A percentile compares a stretch with the other conserved stretches of the same genome.
Conservation (phyloP, 1,140 invertebrate genomes). For the Spodoptera litura region DNA sequence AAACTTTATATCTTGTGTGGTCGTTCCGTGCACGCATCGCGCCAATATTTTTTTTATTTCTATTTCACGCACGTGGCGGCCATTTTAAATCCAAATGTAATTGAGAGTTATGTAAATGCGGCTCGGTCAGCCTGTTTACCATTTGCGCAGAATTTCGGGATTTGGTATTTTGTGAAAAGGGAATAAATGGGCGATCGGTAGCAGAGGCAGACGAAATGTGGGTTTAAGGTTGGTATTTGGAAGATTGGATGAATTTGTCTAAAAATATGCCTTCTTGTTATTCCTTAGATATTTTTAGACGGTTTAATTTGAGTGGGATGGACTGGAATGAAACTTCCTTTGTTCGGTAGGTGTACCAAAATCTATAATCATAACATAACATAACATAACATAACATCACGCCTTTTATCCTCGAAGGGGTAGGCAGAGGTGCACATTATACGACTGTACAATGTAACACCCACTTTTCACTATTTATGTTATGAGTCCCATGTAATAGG, state of each 20-base stretch:
- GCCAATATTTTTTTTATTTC: slow-evolving; percentile 56
- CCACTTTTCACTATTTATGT: too few relatives aligned
- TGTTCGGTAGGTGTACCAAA: too few relatives aligned
- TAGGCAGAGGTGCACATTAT: too few relatives aligned
- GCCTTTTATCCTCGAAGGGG: too few relatives aligned
- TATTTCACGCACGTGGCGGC: slow-evolving; percentile 63
- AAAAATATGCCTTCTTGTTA: neutral
- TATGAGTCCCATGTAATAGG: too few relatives aligned
- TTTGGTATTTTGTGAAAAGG: slow-evolving; percentile 40
- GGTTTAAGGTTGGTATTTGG: slow-evolving; percentile 24
- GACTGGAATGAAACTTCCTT: too few relatives aligned
- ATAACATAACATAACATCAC: too few relatives aligned
- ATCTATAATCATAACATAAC: too few relatives aligned
- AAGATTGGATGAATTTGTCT: slow-evolving; percentile 33
- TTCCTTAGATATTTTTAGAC: too few relatives aligned
- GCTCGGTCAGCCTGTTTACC: slow-evolving; percentile 51
- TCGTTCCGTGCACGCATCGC: slow-evolving; percentile 50
- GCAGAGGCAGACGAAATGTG: slow-evolving; percentile 21
- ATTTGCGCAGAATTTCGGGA: slow-evolving; percentile 44
- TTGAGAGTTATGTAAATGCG: slow-evolving; percentile 78
- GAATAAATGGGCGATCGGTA: slow-evolving; percentile 35
- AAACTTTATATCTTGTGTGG: slow-evolving; percentile 49
- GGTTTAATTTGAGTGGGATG: too few relatives aligned
- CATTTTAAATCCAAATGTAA: slow-evolving; percentile 75
- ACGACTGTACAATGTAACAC: too few relatives aligned